Evolutionary conservation across 2,888 invertebrate genomes (phyloP).

Genomic region (Crocallis elinguaria): DNA sequence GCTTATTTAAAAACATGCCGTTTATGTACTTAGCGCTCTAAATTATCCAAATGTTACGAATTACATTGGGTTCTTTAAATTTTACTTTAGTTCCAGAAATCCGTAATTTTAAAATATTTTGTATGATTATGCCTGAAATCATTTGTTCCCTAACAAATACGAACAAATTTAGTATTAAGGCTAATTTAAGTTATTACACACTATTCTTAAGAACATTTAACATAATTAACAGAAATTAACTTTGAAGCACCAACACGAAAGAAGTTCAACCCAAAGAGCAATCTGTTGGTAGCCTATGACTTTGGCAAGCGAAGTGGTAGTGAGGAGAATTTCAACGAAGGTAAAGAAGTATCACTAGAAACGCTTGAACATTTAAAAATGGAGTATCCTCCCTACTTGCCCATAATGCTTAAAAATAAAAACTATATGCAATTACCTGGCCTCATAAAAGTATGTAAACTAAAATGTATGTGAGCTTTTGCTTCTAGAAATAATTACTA

Average conservation of each 20-base stretch:
- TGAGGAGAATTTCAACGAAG: constrained; percentile 64
- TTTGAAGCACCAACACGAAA: constrained; percentile 51
- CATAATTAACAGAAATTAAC: constrained; percentile 38
- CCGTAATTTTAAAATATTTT: too few relatives aligned
- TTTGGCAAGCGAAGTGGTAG: constrained; percentile 74
- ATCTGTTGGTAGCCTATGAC: constrained; percentile 65
- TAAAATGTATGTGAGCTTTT: constrained; percentile 18
- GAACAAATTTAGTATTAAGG: neutral
- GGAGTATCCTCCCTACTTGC: neutral
- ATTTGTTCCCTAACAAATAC: constrained; percentile 5
- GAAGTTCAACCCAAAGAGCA: constrained; percentile 66
- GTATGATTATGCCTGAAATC: too few relatives aligned
- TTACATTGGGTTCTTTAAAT: too few relatives aligned
- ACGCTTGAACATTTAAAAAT: constrained; percentile 6
- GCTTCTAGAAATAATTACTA: constrained; percentile 9
- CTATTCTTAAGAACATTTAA: constrained; percentile 11
- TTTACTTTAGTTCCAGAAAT: too few relatives aligned
- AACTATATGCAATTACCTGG: constrained; percentile 2
- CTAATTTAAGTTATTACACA: constrained; percentile 10
- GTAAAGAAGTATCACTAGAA: constrained; percentile 61
- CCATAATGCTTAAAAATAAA: constrained; percentile 9
- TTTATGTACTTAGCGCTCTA: too few relatives aligned
- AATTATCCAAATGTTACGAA: too few relatives aligned
- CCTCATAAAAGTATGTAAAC: neutral
- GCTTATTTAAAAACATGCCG: too few relatives aligned